Conservation (phyloP, 2,113 vertebrate species). For the Muntiacus reevesi region DNA sequence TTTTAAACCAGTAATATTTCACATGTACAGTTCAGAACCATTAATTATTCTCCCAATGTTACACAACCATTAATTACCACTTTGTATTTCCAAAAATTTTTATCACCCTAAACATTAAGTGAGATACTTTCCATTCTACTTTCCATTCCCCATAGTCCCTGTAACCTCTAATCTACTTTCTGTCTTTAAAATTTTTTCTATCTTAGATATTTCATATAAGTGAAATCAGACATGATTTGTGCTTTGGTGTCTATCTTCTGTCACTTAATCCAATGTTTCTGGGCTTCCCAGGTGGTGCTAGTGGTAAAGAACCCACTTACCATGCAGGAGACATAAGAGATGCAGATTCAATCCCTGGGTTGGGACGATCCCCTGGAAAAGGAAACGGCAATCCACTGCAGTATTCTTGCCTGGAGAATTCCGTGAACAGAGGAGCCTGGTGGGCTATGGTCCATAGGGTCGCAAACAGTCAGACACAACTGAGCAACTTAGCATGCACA, state of each 20-base stretch:
- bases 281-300: background rate
- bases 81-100: background rate
- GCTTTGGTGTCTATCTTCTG: background rate
- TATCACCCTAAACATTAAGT: background rate
- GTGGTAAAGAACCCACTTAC: background rate
- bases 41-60: background rate
- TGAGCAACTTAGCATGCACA: background rate
- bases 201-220: background rate
- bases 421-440: background rate
- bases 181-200: background rate
- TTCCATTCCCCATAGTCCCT: too few relatives aligned
- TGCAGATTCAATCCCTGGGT: rapidly evolving
- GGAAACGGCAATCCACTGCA: background rate
- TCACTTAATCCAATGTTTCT: background rate
- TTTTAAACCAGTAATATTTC: background rate
- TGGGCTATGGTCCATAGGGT: background rate
- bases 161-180: background rate
- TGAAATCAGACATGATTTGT: background rate
- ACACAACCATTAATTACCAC: background rate
- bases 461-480: rapidly evolving
- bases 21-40: background rate
- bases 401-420: background rate
- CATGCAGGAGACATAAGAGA: background rate
- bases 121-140: background rate
- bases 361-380: background rate